phyloP scores from a whole-genome alignment of 1,140 invertebrate genomes.

The Zaprionus gabonicus region DNA sequence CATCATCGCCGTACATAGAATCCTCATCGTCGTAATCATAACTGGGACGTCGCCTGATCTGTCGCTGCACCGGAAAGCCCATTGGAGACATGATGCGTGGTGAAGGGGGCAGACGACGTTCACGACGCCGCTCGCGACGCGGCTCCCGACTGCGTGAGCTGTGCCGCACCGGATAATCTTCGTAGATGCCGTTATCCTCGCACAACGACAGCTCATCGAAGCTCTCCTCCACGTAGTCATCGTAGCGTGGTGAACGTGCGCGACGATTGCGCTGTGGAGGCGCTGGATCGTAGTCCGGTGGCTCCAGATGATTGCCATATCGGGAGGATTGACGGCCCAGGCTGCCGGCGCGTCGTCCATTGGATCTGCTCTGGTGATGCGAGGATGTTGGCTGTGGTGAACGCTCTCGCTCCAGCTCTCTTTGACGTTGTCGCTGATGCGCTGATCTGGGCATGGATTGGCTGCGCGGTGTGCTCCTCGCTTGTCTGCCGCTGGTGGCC shows the following conservation, averaged over 20 bases:
- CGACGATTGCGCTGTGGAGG: conserved; percentile 53
- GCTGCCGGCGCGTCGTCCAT: conserved; percentile 57
- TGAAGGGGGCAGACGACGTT: conserved; percentile 83
- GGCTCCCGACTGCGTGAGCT: conserved; percentile 55
- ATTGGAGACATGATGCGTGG: conserved; percentile 89
- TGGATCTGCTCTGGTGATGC: conserved; percentile 34
- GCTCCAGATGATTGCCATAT: conserved; percentile 75
- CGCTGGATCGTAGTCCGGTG: conserved; percentile 67
- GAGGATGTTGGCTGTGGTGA: conserved; percentile 52
- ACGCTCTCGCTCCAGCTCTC: conserved; percentile 52
- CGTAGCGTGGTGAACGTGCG: conserved; percentile 58
- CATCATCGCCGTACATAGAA: conserved; percentile 86
- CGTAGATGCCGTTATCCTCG: conserved; percentile 60
- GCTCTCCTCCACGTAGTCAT: conserved; percentile 76
- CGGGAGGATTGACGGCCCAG: conserved; percentile 67
- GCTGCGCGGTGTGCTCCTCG: conserved; percentile 56
- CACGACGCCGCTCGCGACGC: conserved; percentile 49
- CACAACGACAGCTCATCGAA: conserved; percentile 64
- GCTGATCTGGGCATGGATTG: conserved; percentile 81
- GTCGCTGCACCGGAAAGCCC: conserved; percentile 87
- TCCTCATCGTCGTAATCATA: conserved; percentile 82
- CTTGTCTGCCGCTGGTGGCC: conserved; percentile 23
- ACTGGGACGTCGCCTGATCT: conserved; percentile 76
- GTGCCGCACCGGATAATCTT: conserved; percentile 64
- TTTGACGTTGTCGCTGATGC: conserved; percentile 62